Conservation (phyloP, 2,797 vertebrate species). For the Paramormyrops hopkinsi region DNA sequence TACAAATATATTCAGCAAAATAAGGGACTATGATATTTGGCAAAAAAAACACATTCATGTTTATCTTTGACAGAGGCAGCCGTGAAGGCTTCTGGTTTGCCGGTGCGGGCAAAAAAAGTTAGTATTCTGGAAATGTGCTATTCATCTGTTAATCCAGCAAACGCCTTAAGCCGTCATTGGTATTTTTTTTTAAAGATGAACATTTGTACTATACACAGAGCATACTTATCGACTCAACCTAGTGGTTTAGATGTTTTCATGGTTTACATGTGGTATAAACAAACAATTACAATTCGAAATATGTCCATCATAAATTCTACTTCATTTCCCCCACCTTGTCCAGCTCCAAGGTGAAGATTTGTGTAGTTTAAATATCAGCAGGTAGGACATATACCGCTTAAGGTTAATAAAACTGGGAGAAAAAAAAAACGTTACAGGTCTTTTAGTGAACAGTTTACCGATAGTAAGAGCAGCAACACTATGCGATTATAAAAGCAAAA, state of each 20-base stretch:
- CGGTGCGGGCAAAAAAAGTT: background rate
- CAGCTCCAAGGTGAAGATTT: background rate
- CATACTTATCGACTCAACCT: background rate
- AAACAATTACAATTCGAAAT: background rate
- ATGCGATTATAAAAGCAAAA: slow-evolving; percentile 18
- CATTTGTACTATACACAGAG: background rate
- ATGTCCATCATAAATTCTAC: background rate
- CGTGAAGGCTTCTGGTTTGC: background rate
- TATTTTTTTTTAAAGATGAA: background rate
- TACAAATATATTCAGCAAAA: slow-evolving; percentile 4
- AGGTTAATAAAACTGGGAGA: background rate
- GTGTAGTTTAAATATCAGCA: background rate
- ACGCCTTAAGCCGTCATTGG: background rate
- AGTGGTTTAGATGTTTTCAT: background rate
- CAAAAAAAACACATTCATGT: slow-evolving; percentile 11
- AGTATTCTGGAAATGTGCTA: slow-evolving; percentile 19
- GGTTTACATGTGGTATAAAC: background rate
- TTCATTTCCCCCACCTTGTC: background rate
- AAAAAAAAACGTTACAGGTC: background rate
- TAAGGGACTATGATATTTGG: background rate
- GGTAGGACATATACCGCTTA: background rate
- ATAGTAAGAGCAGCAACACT: slow-evolving; percentile 6
- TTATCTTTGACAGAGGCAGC: background rate
- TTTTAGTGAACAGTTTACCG: slow-evolving; percentile 7
- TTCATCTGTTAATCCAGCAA: background rate